Evolutionary conservation across 1,140 invertebrate species (phyloP).

Genomic region (Cheumatopsyche charites): DNA sequence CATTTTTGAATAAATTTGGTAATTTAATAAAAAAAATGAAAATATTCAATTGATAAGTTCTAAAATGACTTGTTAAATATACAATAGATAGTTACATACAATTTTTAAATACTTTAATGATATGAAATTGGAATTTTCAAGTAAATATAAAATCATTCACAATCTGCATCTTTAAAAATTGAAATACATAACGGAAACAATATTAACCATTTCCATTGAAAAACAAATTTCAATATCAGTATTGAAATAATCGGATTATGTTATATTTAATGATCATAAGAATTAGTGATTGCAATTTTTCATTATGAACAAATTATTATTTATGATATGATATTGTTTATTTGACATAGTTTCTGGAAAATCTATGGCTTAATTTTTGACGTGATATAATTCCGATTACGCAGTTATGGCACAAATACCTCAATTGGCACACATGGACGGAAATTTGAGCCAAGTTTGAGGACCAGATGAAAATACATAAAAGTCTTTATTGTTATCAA

Average conservation of each 20-base stretch:
- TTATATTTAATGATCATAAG: conserved; percentile 3
- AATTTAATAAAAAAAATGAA: background rate
- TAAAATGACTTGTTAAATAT: too few species aligned
- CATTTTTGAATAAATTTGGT: conserved; percentile 42
- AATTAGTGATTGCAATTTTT: background rate
- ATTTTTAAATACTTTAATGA: too few species aligned
- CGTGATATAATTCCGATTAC: too few species aligned
- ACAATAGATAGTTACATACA: too few species aligned
- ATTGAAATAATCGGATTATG: background rate
- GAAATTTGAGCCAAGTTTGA: conserved; percentile 38
- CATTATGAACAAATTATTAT: conserved; percentile 8
- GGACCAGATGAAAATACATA: background rate
- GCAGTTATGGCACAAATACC: conserved; percentile 44
- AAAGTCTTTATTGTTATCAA: background rate
- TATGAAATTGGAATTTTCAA: too few species aligned
- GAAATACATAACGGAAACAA: too few species aligned
- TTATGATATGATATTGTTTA: background rate
- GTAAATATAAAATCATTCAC: too few species aligned
- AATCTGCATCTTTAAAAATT: too few species aligned
- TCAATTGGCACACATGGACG: conserved; percentile 47
- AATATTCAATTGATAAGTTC: too few species aligned
- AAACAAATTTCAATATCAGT: background rate
- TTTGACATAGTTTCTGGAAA: conserved; percentile 3
- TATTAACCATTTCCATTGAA: too few species aligned
- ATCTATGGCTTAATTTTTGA: too few species aligned